Evolutionary conservation across 2,888 invertebrate species (phyloP).

Genomic region (Congeria kusceri): DNA sequence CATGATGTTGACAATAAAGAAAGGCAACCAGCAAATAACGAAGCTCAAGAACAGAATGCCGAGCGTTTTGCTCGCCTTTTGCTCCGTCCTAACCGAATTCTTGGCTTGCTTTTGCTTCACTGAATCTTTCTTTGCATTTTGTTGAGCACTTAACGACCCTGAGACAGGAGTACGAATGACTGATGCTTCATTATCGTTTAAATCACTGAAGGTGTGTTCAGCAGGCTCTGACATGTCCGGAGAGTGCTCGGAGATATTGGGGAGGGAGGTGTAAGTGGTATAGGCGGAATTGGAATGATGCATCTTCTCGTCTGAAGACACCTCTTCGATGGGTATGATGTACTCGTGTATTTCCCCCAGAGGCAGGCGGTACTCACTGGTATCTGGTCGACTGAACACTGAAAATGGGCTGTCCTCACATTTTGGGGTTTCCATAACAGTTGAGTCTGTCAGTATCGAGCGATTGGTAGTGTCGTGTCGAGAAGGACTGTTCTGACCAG

Average conservation of each 20-base stretch:
- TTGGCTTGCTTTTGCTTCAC: constrained; percentile 62
- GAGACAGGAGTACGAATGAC: constrained; percentile 69
- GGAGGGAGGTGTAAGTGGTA: not conserved
- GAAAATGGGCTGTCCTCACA: not conserved
- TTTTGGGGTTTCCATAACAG: too few species aligned
- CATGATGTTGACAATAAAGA: constrained; percentile 83
- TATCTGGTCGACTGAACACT: not conserved
- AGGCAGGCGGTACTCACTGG: not conserved
- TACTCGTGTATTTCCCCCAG: not conserved
- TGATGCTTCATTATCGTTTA: constrained; percentile 46
- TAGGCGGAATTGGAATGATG: not conserved
- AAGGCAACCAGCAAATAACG: constrained; percentile 85
- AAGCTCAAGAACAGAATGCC: constrained; percentile 84
- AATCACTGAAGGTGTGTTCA: constrained; percentile 26
- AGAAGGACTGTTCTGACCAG: not conserved
- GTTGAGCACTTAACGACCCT: constrained; percentile 71
- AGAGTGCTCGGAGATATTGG: not conserved
- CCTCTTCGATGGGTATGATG: not conserved
- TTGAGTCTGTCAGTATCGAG: not conserved
- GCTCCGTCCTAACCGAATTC: constrained; percentile 91
- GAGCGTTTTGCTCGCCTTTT: constrained; percentile 96
- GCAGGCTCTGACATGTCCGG: not conserved
- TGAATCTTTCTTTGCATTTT: constrained; percentile 75
- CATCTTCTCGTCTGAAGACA: not conserved
- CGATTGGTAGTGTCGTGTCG: not conserved